Base-by-base conservation (phyloP, 1,140 invertebrate species). In the Brachionus manjavacas region DNA sequence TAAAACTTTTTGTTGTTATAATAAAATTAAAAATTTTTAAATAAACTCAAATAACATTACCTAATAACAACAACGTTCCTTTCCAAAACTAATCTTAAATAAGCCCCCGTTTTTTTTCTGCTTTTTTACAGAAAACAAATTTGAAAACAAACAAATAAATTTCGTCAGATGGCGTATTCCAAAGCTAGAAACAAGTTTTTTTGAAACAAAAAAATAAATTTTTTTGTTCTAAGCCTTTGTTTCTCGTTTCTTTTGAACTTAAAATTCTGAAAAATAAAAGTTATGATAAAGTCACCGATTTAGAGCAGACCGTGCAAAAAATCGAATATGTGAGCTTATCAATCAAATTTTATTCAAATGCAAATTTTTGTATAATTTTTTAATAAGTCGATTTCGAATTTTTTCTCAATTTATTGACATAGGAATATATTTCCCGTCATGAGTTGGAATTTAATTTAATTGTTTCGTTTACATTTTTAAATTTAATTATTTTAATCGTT, bases 151-250 rank as follows among this genome's bases (percentile, higher is more conserved):
- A 41, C 31, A 72, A 72, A 72, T 39, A 72, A 41, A 41, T 72
- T 72, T 41, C 14, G 31, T 41, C 28, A 72, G 39, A 41, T 72
- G 31, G 39, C 31, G 16, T 39, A 72, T 72, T 72, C 16, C 20
- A 8, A 41, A 72, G 68, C 68, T 72, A 72, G 68, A 72, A 72
- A 72, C 52, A 72, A 72, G 31, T 72, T 39, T 72, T n/a, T 72
- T 72, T 20, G 12, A 35, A 72, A 72, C 68, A 72, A 72, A 41
- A 41, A 68, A 68, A 11, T 28, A 35, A 72, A 6, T 41, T 8
- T 72, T 23, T 41, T 16, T 41, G 39, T 72, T 20, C 31, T 11
- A 60, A 60, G 52, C 25, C 4, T 60, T 60, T 46, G 14, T 28
- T 68, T 28, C 25, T 68, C 31, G 35, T 41, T 72, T 39, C 14